A percentile compares a stretch with the other conserved stretches of the same genome.
Evolutionary conservation across 2,888 invertebrate genomes (phyloP).

Genomic region (Poecilus cupreus): DNA sequence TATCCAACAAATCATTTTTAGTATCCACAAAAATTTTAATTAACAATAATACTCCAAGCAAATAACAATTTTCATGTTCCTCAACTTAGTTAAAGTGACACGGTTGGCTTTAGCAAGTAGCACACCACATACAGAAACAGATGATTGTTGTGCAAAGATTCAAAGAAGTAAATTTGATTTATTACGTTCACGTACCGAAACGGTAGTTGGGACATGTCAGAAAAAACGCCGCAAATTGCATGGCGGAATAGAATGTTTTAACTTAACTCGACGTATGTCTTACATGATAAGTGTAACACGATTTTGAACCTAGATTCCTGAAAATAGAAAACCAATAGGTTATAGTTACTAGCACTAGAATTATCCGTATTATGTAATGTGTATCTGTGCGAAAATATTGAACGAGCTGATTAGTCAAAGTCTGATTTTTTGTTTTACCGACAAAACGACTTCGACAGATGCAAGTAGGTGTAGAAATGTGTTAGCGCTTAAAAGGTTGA

Average conservation of each 20-base stretch:
- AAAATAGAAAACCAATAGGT: background rate
- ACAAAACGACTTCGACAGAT: too few species aligned
- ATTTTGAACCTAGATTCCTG: background rate
- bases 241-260: constrained; percentile 34
- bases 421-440: too few species aligned
- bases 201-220: constrained; percentile 21
- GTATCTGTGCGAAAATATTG: too few species aligned
- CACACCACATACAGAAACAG: background rate
- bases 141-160: constrained; percentile 19
- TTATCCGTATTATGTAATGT: too few species aligned
- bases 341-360: too few species aligned
- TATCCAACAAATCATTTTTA: background rate
- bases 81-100: background rate
- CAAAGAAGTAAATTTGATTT: constrained; percentile 27
- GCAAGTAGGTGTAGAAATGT: too few species aligned
- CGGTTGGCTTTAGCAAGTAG: constrained; percentile 3
- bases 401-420: too few species aligned
- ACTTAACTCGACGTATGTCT: background rate
- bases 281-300: background rate
- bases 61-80: background rate
- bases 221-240: constrained; percentile 1
- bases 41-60: background rate
- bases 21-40: background rate
- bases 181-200: constrained; percentile 12
- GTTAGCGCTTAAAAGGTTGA: too few species aligned